Conservation (phyloP, 2,797 vertebrate genomes). For the Silurus aristotelis region DNA sequence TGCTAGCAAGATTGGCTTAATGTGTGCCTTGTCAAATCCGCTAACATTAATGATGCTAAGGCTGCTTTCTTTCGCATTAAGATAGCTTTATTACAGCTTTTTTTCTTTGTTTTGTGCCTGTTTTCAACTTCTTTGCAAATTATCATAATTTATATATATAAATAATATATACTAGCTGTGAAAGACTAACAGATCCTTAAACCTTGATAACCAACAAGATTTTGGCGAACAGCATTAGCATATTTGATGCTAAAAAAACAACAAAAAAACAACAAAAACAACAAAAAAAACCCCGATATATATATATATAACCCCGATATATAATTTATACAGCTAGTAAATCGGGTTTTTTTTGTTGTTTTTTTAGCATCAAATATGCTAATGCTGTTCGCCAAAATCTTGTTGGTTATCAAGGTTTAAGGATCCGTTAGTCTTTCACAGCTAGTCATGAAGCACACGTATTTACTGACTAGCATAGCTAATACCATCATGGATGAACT, state of each 20-base stretch:
- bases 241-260: neutral
- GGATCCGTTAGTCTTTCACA: neutral
- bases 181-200: neutral
- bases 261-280: too few species aligned
- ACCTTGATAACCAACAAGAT: neutral
- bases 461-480: neutral
- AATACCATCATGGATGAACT: neutral
- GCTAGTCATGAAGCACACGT: neutral
- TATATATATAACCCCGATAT: too few species aligned
- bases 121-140: neutral
- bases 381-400: neutral
- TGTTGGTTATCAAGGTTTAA: neutral
- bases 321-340: too few species aligned
- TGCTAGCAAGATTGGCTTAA: neutral
- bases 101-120: too few species aligned
- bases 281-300: too few species aligned
- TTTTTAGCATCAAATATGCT: neutral
- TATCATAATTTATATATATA: neutral
- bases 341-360: too few species aligned
- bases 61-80: neutral
- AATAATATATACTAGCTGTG: neutral
- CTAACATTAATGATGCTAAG: neutral
- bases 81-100: neutral
- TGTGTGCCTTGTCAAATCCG: neutral
- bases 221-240: neutral